Conservation (phyloP, 2,797 vertebrate species). For the Heteromormyrus szaboi region DNA sequence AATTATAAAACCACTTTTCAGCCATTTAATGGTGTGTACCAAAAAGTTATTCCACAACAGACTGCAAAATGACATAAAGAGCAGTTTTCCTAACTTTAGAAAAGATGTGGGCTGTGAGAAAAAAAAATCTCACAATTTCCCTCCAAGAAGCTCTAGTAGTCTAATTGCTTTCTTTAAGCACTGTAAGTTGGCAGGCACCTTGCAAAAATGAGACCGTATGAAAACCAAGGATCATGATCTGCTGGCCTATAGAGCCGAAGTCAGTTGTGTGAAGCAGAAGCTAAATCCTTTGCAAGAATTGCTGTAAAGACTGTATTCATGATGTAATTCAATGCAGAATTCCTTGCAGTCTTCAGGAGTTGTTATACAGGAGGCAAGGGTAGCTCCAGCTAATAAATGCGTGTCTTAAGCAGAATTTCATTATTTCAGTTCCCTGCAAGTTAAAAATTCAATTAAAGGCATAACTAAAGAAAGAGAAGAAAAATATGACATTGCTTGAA, state of each 20-base stretch:
- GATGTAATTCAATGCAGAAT: neutral
- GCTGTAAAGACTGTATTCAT: neutral
- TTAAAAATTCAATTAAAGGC: neutral
- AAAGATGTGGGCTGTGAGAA: neutral
- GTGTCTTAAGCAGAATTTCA: neutral
- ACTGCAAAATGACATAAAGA: neutral
- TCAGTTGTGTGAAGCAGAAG: neutral
- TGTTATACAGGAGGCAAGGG: neutral
- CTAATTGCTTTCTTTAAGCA: neutral
- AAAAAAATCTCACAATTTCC: neutral
- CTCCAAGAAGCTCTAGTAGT: neutral
- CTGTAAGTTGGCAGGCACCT: neutral
- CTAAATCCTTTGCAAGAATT: neutral
- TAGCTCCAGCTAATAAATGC: neutral
- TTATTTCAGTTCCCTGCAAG: neutral
- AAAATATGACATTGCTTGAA: neutral
- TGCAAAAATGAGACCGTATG: neutral
- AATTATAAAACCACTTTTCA: constrained; percentile 15
- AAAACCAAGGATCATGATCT: neutral
- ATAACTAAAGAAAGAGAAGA: neutral
- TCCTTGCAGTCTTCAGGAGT: neutral
- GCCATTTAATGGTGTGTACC: constrained; percentile 2
- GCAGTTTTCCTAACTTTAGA: constrained; percentile 2
- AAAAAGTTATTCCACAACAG: constrained; percentile 3
- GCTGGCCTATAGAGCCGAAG: neutral